Base-by-base conservation (phyloP, 2,888 invertebrate genomes). In the Drosophila ezoana region DNA sequence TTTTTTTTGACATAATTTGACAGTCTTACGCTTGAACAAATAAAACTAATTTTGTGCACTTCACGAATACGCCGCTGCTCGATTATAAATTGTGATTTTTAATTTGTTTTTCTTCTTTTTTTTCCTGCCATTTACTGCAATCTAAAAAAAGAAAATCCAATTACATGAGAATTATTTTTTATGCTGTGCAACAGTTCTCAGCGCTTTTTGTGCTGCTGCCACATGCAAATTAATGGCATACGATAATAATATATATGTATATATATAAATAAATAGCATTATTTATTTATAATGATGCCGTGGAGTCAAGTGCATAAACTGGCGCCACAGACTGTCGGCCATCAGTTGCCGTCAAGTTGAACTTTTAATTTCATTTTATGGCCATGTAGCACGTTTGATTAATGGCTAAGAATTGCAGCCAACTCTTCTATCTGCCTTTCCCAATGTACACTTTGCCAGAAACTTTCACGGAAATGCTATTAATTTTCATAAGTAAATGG, bases 401-500 rank as follows among this genome's bases (percentile, higher is more conserved):
- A 76, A 76, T 78, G 62, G 61, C 16, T 16, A 14, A 56, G 45
- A 58, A 35, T 45, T 1, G 33, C 9, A 9, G 11, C 33, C 47
- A 45, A 9, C 33, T 41, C 47, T 41, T 44, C 44, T 44, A n/a
- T 18, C 14, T 35, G 32, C 18, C 47, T 37, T 43, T 37, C 44
- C 16, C 18, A 13, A 20, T 40, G 14, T 47, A 6, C 44, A 23
- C 23, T 47, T 41, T 11, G 47, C 52, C 40, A 18, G 38, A 18
- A 14, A 49, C 41, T 72, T 65, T 49, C 45, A 44, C 44, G 58
- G 63, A 75, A 71, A 79, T 67, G 76, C 76, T 72, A 79, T 79
- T 67, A 79, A 72, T 79, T 75, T 74, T 69, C 69, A 78, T 71
- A 74, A 78, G 70, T 67, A 65, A 75, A 77, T 65, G 68, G 64